These are phyloP conservation scores for Drosophila funebris DNA, from an alignment of 1,140 invertebrate species.

Conservation along the genomic window DNA sequence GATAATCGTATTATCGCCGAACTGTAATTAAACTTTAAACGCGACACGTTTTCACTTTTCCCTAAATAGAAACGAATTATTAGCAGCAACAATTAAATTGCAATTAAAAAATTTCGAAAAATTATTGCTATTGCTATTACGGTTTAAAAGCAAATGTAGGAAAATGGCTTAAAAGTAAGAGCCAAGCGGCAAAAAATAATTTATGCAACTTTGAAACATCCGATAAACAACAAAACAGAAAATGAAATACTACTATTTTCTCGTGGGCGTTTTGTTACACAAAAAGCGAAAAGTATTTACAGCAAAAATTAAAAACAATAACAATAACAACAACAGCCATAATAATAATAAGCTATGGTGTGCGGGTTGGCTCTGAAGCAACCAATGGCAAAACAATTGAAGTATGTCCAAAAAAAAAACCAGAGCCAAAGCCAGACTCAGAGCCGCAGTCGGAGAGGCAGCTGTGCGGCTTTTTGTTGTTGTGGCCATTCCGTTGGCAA, in stretches of 20 bases:
- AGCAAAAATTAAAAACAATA: constrained; percentile 70
- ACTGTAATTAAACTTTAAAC: constrained; percentile 61
- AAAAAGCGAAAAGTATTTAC: constrained; percentile 66
- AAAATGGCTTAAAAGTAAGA: constrained; percentile 46
- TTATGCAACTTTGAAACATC: constrained; percentile 70
- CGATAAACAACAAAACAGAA: constrained; percentile 33
- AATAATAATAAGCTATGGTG: constrained; percentile 34
- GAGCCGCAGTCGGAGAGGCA: constrained; percentile 3
- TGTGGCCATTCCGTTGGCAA: constrained; percentile 42
- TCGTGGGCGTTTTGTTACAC: constrained; percentile 58
- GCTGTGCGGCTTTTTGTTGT: constrained; percentile 46
- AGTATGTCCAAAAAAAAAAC: constrained; percentile 63
- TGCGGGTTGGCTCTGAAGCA: constrained; percentile 56
- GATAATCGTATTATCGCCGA: constrained; percentile 67
- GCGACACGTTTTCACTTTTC: constrained; percentile 75
- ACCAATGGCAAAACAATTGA: constrained; percentile 68
- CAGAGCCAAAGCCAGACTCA: not conserved
- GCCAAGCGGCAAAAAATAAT: constrained; percentile 45
- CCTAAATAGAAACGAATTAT: constrained; percentile 32
- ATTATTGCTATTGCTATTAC: constrained; percentile 32
- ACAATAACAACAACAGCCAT: constrained; percentile 18
- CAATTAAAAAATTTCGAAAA: constrained; percentile 71
- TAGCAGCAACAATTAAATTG: constrained; percentile 60
- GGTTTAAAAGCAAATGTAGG: constrained; percentile 33
- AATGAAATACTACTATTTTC: constrained; percentile 57